A percentile compares a stretch with the other conserved stretches of the same genome.
Evolutionary conservation across 2,113 vertebrate species (phyloP).

Genomic region (Elanoides forficatus): DNA sequence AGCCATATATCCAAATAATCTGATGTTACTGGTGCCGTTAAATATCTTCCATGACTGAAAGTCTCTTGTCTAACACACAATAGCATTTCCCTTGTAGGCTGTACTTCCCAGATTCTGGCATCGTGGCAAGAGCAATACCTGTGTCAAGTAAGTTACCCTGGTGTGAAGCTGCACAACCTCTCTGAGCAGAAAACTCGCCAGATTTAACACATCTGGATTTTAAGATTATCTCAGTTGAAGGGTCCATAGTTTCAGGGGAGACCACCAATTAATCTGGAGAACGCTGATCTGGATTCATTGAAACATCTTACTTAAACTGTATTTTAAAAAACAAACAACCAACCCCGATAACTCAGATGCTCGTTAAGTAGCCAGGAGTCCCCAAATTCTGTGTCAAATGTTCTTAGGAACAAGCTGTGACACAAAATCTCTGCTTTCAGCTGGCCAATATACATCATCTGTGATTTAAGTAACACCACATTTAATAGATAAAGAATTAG

Average conservation of each 20-base stretch:
- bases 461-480: not conserved
- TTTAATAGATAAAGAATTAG: not conserved
- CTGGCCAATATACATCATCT: not conserved
- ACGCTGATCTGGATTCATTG: not conserved
- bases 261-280: not conserved
- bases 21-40: not conserved
- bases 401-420: not conserved
- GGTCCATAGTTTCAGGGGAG: not conserved
- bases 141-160: not conserved
- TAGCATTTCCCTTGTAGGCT: not conserved
- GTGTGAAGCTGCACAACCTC: not conserved
- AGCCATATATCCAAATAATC: not conserved
- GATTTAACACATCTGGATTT: not conserved
- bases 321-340: not conserved
- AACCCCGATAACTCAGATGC: not conserved
- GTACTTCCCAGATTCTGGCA: not conserved
- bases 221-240: not conserved
- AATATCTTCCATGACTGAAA: not conserved
- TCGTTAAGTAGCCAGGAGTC: not conserved
- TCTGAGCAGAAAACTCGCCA: not conserved
- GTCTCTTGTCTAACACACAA: not conserved
- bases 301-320: not conserved
- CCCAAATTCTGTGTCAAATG: no score
- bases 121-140: not conserved
- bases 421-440: not conserved